Base-by-base conservation (phyloP, 1,140 invertebrate species). In the Magallana gigas region DNA sequence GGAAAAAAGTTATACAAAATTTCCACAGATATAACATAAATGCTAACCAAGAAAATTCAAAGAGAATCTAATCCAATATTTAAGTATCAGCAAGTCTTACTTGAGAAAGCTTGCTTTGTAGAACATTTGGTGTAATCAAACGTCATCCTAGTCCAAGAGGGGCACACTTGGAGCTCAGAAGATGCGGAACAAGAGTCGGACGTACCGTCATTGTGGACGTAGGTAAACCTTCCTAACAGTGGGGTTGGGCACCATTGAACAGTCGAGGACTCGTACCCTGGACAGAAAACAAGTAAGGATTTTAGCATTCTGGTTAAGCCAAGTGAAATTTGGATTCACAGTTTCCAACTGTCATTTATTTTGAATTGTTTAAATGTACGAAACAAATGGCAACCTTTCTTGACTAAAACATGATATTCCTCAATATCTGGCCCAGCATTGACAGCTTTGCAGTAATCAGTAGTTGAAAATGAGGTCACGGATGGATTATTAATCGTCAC, bases 101-200 rank as follows among this genome's bases (percentile, higher is more conserved):
- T 59, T 85, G 88, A 87, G 29, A 87, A 89, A 9, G 83, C 59
- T 36, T 87, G 85, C n/a, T 64, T 58, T 7, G 76, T 85, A 29
- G 57, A 14, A 57, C 88, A 89, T 14, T 85, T 56, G n/a, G 88
- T 71, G 60, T 89, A 89, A 57, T 89, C 86, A 83, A 87, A 89
- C 5, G 48, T 64, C 83, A 86, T 84, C 57, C 62, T 89, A 11
- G 85, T 85, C n/a, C 57, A 57, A 11, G 82, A 84, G 8, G 71
- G n/a, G 57, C 88, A 89, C 14, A 87, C 59, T 56, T 85, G 81
- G 48, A 87, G 48, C 29, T 83, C 29, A 11, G 59, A 56, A 8
- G 59, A 48, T 29, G 48, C n/a, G 16, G 62, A 68, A 59, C 88
- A 89, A 0, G 58, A 23, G 14, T 60, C 57, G 16, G 82, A 76